phyloP scores from a whole-genome alignment of 2,113 vertebrate genomes.

The Sciurus niger region DNA sequence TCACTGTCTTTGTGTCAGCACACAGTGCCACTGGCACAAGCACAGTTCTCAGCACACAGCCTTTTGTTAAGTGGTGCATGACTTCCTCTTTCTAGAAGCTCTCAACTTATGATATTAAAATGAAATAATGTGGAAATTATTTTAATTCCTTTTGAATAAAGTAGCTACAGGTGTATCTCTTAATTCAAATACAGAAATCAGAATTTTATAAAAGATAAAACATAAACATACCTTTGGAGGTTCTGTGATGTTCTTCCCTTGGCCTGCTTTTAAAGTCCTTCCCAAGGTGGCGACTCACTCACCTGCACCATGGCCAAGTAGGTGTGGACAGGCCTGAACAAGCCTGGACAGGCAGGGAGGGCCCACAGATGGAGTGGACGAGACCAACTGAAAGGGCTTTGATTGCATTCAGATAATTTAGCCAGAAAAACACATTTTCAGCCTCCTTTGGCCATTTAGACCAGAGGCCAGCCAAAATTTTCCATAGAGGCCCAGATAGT shows the following conservation, averaged over 20 bases:
- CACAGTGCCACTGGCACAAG: not conserved
- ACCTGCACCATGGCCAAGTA: not conserved
- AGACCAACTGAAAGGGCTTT: not conserved
- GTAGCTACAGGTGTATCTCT: not conserved
- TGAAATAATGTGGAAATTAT: not conserved
- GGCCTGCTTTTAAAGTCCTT: not conserved
- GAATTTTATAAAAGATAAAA: constrained; percentile 12
- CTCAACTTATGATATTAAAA: not conserved
- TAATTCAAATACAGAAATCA: constrained; percentile 26
- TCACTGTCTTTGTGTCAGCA: not conserved
- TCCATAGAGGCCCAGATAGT: too few relatives aligned
- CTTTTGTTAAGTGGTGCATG: not conserved
- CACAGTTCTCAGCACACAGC: not conserved
- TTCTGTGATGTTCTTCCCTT: not conserved
- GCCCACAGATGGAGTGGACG: not conserved
- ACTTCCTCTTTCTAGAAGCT: not conserved
- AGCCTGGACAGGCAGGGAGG: not conserved
- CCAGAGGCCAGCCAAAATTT: not conserved
- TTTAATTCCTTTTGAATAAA: not conserved
- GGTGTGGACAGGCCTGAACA: not conserved
- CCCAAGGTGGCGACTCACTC: not conserved
- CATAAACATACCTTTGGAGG: not conserved
- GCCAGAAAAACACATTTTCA: not conserved
- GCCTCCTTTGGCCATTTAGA: not conserved
- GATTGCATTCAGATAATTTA: not conserved